Conservation (phyloP, 2,113 vertebrate genomes). For the Cairina moschata region DNA sequence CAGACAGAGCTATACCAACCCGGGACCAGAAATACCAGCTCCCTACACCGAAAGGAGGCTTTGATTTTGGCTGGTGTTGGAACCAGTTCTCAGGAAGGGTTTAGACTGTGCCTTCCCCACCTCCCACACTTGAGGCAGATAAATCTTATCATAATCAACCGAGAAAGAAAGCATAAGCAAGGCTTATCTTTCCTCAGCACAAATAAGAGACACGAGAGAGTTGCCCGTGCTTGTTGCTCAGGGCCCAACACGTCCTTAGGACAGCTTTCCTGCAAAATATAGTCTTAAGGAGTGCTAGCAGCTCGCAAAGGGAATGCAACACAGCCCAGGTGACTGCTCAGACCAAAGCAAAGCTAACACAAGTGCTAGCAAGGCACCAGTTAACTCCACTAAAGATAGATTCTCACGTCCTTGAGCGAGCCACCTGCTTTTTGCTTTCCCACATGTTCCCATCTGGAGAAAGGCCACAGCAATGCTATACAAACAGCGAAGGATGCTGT, state of each 20-base stretch:
- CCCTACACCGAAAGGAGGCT: not conserved
- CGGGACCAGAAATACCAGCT: not conserved
- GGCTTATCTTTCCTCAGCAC: no score
- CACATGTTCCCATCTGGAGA: not conserved
- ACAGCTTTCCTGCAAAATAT: not conserved
- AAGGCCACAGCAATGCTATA: not conserved
- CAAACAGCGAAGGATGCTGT: slow-evolving; percentile 28
- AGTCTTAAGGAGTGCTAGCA: not conserved
- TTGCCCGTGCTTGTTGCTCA: not conserved
- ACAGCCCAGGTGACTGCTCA: not conserved
- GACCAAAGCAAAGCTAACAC: not conserved
- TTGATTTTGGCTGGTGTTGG: not conserved
- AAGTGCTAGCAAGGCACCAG: not conserved
- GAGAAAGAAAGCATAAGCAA: not conserved
- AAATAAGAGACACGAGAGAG: not conserved
- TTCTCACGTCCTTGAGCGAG: slow-evolving; percentile 39
- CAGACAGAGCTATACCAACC: not conserved
- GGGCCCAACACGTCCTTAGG: not conserved
- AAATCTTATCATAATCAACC: not conserved
- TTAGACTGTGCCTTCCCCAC: not conserved
- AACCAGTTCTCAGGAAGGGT: not conserved
- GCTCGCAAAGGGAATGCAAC: not conserved
- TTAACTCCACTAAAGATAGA: not conserved
- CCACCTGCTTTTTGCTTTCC: slow-evolving; percentile 10
- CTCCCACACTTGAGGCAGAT: not conserved